Percentiles rank a stretch among this genome's conserved stretches.
phyloP scores from a whole-genome alignment of 2,888 invertebrate genomes.

The Dolomedes plantarius region DNA sequence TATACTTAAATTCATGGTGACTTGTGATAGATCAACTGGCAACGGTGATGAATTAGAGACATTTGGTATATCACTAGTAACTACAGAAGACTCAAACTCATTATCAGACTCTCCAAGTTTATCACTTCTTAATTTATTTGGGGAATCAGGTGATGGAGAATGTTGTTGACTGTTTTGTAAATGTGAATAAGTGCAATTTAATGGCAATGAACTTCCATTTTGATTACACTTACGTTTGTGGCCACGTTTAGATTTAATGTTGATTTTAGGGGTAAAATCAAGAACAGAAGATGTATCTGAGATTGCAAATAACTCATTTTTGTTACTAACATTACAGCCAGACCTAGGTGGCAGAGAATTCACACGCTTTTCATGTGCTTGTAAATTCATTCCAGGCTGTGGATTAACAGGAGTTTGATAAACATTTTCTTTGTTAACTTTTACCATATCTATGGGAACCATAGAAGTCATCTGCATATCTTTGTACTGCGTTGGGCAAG shows the following conservation, averaged over 20 bases:
- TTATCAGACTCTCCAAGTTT: slow-evolving; percentile 16
- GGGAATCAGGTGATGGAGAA: slow-evolving; percentile 35
- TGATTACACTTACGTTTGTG: slow-evolving; percentile 45
- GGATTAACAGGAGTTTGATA: slow-evolving; percentile 24
- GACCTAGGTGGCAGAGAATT: slow-evolving; percentile 28
- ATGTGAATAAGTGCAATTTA: slow-evolving; percentile 64
- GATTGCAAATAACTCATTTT: slow-evolving; percentile 33
- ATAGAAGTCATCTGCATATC: slow-evolving; percentile 28
- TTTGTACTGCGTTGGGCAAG: slow-evolving; percentile 32
- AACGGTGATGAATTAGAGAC: slow-evolving; percentile 41
- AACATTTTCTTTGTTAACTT: slow-evolving; percentile 41
- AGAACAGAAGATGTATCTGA: slow-evolving; percentile 48
- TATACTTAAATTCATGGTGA: slow-evolving; percentile 24
- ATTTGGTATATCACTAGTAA: slow-evolving; percentile 14
- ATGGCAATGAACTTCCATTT: slow-evolving; percentile 34
- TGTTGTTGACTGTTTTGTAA: slow-evolving; percentile 46
- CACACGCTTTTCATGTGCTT: slow-evolving; percentile 21
- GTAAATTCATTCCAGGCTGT: slow-evolving; percentile 15
- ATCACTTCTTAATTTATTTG: slow-evolving; percentile 24
- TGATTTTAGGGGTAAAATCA: slow-evolving; percentile 54
- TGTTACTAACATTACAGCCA: slow-evolving; percentile 33
- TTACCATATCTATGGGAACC: slow-evolving; percentile 62
- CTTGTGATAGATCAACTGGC: slow-evolving; percentile 62
- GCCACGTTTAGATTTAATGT: slow-evolving; percentile 36
- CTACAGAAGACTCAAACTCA: slow-evolving; percentile 18